phyloP scores from a whole-genome alignment of 2,888 invertebrate species.

The Therioaphis trifolii region DNA sequence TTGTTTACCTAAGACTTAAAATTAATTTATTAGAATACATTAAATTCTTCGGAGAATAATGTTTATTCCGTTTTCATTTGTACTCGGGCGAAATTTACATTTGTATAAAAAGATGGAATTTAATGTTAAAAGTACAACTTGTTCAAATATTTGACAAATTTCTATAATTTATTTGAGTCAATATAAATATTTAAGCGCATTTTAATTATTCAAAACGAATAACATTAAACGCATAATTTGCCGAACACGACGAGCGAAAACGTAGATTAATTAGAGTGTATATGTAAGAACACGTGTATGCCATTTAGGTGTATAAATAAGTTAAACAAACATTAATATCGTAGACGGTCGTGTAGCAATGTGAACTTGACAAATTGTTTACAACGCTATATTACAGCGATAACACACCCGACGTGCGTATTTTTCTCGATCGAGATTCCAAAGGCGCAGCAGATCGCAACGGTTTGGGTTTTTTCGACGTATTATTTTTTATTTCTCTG shows the following conservation, averaged over 20 bases:
- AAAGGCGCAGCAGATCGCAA: too few species aligned
- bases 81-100: too few species aligned
- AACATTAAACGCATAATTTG: constrained; percentile 12
- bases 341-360: too few species aligned
- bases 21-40: background rate
- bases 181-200: constrained; percentile 23
- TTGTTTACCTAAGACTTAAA: background rate
- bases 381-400: too few species aligned
- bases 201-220: constrained; percentile 23
- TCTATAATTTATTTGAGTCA: constrained; percentile 19
- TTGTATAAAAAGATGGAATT: background rate
- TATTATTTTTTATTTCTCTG: too few species aligned
- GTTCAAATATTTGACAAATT: constrained; percentile 18
- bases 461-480: too few species aligned
- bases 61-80: background rate
- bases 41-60: background rate
- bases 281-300: constrained; percentile 2
- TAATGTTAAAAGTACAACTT: background rate
- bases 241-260: background rate
- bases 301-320: background rate
- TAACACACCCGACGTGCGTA: too few species aligned
- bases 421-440: background rate
- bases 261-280: background rate
- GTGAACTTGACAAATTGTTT: too few species aligned
- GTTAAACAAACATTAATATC: background rate